These are phyloP conservation scores for Neelides sp. DNA, from an alignment of 1,140 invertebrate species.

Conservation along the genomic window DNA sequence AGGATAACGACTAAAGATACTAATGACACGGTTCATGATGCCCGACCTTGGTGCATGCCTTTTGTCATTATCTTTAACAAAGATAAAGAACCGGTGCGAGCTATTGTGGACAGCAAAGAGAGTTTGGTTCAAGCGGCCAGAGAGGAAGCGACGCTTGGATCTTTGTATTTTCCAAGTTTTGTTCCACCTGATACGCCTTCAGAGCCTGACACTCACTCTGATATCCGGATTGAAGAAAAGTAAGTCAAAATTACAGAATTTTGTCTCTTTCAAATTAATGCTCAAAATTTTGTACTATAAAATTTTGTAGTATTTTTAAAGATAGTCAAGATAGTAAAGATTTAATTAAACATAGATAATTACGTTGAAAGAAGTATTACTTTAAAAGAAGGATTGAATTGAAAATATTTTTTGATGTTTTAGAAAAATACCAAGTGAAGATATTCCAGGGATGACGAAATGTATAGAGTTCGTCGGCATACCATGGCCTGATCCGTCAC, in stretches of 20 bases:
- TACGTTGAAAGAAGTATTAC: too few relatives aligned
- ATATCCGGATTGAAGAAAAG: neutral
- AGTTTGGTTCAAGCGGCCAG: constrained; percentile 70
- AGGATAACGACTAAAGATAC: too few relatives aligned
- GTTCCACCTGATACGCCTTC: constrained; percentile 74
- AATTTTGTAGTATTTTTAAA: too few relatives aligned
- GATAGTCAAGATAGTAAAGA: too few relatives aligned
- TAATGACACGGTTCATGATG: too few relatives aligned
- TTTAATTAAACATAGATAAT: too few relatives aligned
- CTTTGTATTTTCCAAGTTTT: constrained; percentile 58
- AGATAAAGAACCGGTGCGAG: constrained; percentile 39
- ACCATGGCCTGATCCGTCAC: too few relatives aligned
- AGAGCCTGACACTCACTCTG: constrained; percentile 64
- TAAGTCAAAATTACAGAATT: neutral
- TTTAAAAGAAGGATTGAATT: too few relatives aligned
- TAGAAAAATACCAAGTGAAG: constrained; percentile 54
- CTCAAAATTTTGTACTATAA: too few relatives aligned
- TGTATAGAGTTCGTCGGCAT: neutral
- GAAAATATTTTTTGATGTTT: constrained; percentile 1
- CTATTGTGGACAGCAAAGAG: constrained; percentile 64
- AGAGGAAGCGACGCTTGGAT: constrained; percentile 67
- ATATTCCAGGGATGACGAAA: constrained; percentile 6
- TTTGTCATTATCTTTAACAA: too few relatives aligned
- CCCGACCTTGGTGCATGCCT: too few relatives aligned
- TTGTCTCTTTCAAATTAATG: too few relatives aligned